Base-by-base conservation (phyloP, 2,888 invertebrate species). In the Rhorus exstirpatorius region DNA sequence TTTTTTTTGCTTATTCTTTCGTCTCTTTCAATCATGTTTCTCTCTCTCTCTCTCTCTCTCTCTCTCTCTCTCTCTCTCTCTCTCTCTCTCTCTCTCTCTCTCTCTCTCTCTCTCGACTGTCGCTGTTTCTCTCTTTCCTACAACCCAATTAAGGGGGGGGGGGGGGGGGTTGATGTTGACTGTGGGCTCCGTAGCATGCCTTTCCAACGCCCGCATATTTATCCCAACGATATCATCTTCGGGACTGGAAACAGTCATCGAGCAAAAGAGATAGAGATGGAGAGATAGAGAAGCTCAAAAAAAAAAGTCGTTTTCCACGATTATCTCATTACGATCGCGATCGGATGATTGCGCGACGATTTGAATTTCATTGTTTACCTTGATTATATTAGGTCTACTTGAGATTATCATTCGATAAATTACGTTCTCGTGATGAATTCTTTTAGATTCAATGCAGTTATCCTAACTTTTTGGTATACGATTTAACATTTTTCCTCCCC, bases 301-400 rank as follows among this genome's bases (percentile, higher is more conserved):
- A n/a, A n/a, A n/a, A n/a, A n/a, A n/a, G n/a, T n/a, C n/a, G 14
- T 31, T 31, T 31, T 49, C 14, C 49, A 14, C 49, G 49, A n/a
- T 4, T 17, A 1, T 49, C 6, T 14, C 82, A 83, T 85, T 87
- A 86, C 85, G 84, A 81, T 79, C 83, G 85, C 84, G 86, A 87
- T 87, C 88, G 77, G 1, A 14, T 14, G n/a, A 14, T 49, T 49
- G 49, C 71, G 75, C 10, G n/a, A n/a, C n/a, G n/a, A 35, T 49
- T 67, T 21, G n/a, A 24, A 58, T n/a, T 19, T 63, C 31, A 3
- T 63, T 53, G 24, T 74, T 6, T 2, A 10, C 12, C 10, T 21
- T 21, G 24, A 61, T 72, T 24, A 31, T 51, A 3, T 2, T 31
- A 3, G 4, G 6, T 61, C 14, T n/a, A 53, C 24, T 6, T 17